Conservation (phyloP, 2,888 invertebrate genomes). For the Microplitis manilae region DNA sequence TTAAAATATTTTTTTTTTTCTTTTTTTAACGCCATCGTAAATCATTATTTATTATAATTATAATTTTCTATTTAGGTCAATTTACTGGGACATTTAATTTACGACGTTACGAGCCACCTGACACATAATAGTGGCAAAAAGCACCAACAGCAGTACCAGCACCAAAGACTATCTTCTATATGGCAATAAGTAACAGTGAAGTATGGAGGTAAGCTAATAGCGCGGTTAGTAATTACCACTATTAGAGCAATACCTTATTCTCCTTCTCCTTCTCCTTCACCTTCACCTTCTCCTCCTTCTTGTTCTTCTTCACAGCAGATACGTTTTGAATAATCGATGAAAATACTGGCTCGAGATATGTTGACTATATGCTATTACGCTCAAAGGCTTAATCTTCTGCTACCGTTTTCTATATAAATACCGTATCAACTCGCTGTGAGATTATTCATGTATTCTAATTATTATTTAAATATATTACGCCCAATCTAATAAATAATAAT, state of each 20-base stretch:
- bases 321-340: conserved; percentile 15
- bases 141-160: background rate
- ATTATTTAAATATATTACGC: background rate
- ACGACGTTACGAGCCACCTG: conserved; percentile 18
- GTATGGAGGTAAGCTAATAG: conserved; percentile 54
- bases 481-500: no score
- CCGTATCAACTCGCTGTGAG: background rate
- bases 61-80: conserved; percentile 38
- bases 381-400: background rate
- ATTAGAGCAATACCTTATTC: conserved; percentile 52
- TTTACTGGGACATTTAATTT: conserved; percentile 31
- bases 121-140: conserved; percentile 15
- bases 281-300: conserved; percentile 36
- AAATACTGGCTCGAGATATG: background rate
- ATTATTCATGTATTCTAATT: background rate
- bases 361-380: background rate
- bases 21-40: no score
- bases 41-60: conserved; percentile 12
- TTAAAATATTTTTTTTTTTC: no score
- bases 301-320: conserved; percentile 19
- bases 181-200: conserved; percentile 25
- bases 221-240: conserved; percentile 56
- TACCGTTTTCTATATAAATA: background rate
- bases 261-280: conserved; percentile 22
- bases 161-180: conserved; percentile 1